phyloP scores from a whole-genome alignment of 2,888 invertebrate genomes.

The Andrena marginata region DNA sequence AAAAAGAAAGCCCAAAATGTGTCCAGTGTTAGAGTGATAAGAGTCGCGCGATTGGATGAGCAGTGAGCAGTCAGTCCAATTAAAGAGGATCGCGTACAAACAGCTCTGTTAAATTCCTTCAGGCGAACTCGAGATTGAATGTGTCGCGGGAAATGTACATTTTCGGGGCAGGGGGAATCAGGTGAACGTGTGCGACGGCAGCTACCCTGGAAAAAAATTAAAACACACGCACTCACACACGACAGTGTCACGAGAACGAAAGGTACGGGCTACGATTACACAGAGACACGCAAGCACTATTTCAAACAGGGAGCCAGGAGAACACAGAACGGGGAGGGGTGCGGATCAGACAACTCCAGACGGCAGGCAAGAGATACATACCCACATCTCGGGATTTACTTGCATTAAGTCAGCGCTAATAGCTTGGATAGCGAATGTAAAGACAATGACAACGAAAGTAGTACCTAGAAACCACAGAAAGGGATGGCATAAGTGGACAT shows the following conservation, averaged over 20 bases:
- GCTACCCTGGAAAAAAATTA: slow-evolving; percentile 82
- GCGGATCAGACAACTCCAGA: slow-evolving; percentile 5
- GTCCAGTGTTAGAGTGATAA: slow-evolving; percentile 17
- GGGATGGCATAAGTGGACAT: slow-evolving; percentile 23
- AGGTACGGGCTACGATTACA: slow-evolving; percentile 1
- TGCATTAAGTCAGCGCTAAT: slow-evolving; percentile 50
- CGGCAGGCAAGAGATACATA: slow-evolving; percentile 61
- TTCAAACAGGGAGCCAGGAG: neutral
- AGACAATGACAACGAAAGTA: slow-evolving; percentile 60
- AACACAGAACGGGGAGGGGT: neutral
- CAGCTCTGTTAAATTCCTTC: slow-evolving; percentile 11
- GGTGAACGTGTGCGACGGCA: slow-evolving; percentile 84
- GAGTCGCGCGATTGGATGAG: neutral
- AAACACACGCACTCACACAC: slow-evolving; percentile 66
- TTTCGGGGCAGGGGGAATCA: slow-evolving; percentile 57
- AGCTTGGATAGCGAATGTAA: slow-evolving; percentile 44
- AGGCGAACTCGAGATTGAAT: slow-evolving; percentile 49
- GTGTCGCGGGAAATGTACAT: slow-evolving; percentile 31
- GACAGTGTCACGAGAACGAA: neutral
- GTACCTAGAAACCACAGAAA: slow-evolving; percentile 58
- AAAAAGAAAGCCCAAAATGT: slow-evolving; percentile 12
- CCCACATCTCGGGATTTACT: slow-evolving; percentile 55
- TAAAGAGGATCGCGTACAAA: slow-evolving; percentile 1
- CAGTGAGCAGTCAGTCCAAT: neutral
- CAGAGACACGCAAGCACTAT: slow-evolving; percentile 9